A percentile compares a stretch with the other conserved stretches of the same genome.
These are phyloP conservation scores for Epinephelus fuscoguttatus DNA, from an alignment of 2,113 vertebrate species.

Conservation along the genomic window DNA sequence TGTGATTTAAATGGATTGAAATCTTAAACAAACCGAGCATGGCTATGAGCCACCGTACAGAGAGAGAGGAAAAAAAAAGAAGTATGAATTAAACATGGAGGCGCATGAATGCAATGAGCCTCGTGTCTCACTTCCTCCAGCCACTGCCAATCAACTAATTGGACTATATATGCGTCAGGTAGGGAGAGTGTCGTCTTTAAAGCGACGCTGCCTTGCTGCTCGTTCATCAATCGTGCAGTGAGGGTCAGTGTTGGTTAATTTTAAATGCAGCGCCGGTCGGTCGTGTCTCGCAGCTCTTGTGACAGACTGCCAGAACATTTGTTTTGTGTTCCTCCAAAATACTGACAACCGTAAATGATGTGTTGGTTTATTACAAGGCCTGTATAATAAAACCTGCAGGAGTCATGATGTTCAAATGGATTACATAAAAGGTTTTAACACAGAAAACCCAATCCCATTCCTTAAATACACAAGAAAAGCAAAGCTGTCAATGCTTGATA, in stretches of 20 bases:
- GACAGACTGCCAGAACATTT: slow-evolving; percentile 14
- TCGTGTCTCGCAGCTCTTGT: background rate
- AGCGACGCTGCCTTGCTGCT: slow-evolving; percentile 2
- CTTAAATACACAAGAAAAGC: background rate
- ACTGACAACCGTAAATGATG: slow-evolving; percentile 12
- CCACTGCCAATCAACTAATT: slow-evolving; percentile 66
- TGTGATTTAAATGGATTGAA: slow-evolving; percentile 74
- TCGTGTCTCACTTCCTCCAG: slow-evolving; percentile 49
- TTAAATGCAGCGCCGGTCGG: slow-evolving; percentile 13
- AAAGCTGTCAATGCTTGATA: background rate
- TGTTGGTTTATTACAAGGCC: slow-evolving; percentile 20
- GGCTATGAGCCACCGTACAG: slow-evolving; percentile 54
- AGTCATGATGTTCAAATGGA: background rate
- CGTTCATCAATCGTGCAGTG: slow-evolving; percentile 20
- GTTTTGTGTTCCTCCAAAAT: slow-evolving; percentile 22
- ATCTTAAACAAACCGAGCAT: slow-evolving; percentile 73
- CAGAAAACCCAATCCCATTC: background rate
- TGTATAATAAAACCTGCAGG: background rate
- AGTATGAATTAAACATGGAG: slow-evolving; percentile 73
- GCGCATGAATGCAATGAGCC: slow-evolving; percentile 36
- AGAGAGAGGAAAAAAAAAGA: background rate
- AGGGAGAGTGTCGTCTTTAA: background rate
- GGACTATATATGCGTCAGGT: slow-evolving; percentile 35
- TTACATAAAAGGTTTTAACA: background rate
- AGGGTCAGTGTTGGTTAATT: slow-evolving; percentile 35